A percentile compares a stretch with the other conserved stretches of the same genome.
Evolutionary conservation across 2,888 invertebrate genomes (phyloP).

Genomic region (Plusia festucae): DNA sequence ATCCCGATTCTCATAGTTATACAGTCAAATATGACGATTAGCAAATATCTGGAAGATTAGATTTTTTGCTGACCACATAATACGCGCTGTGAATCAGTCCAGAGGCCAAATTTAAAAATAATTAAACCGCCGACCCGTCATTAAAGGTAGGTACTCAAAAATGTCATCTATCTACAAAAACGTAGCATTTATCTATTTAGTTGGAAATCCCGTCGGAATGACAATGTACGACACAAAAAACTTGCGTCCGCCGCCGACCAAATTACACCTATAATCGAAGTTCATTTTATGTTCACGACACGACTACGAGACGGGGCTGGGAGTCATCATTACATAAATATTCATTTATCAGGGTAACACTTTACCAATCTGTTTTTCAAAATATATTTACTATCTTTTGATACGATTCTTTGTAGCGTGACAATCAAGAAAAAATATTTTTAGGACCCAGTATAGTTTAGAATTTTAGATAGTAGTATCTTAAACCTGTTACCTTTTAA

Average conservation of each 20-base stretch:
- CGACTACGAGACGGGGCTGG: constrained; percentile 48
- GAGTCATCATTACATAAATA: background rate
- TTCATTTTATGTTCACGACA: constrained; percentile 41
- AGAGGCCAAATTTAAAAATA: constrained; percentile 40
- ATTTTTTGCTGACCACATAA: constrained; percentile 39
- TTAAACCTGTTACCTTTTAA: no score
- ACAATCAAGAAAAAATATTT: no score
- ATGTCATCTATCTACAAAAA: constrained; percentile 78
- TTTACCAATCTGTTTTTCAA: no score
- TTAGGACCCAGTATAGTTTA: no score
- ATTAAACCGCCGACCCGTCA: constrained; percentile 53
- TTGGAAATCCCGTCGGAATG: constrained; percentile 71
- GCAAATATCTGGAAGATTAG: constrained; percentile 21
- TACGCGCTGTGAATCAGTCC: constrained; percentile 5
- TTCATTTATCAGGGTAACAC: no score
- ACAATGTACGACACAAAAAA: constrained; percentile 72
- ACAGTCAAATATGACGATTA: background rate
- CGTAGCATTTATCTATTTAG: constrained; percentile 71
- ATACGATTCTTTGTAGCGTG: no score
- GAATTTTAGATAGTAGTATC: no score
- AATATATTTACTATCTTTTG: no score
- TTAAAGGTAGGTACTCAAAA: constrained; percentile 67
- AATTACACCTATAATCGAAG: constrained; percentile 73
- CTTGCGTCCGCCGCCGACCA: constrained; percentile 61
- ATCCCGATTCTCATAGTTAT: background rate